phyloP scores from a whole-genome alignment of 2,888 invertebrate species.

The Oligia latruncula region DNA sequence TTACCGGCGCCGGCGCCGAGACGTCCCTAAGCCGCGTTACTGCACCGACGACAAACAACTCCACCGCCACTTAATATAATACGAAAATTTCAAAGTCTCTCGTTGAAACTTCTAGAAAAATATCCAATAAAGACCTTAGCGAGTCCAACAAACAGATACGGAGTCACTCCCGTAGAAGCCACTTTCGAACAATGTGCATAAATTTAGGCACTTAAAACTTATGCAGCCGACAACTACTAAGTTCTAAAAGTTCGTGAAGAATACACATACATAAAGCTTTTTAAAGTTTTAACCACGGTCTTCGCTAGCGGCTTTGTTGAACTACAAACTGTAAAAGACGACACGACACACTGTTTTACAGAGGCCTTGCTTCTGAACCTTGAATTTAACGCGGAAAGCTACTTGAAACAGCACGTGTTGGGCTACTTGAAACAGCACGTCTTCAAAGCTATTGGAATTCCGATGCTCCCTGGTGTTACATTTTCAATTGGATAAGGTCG shows the following conservation, averaged over 20 bases:
- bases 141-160: constrained; percentile 52
- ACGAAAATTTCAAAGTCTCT: constrained; percentile 29
- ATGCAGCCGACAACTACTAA: constrained; percentile 48
- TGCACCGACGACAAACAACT: constrained; percentile 30
- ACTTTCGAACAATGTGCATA: constrained; percentile 70
- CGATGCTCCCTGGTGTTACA: constrained; percentile 1
- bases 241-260: constrained; percentile 58
- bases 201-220: constrained; percentile 69
- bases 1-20: constrained; percentile 30
- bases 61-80: constrained; percentile 21
- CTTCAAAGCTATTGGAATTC: constrained; percentile 34
- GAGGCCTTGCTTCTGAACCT: constrained; percentile 28
- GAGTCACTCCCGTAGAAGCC: constrained; percentile 48
- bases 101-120: constrained; percentile 40
- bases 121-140: constrained; percentile 39
- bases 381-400: constrained; percentile 27
- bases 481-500: constrained; percentile 34
- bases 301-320: constrained; percentile 41
- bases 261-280: constrained; percentile 64
- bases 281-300: constrained; percentile 61
- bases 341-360: constrained; percentile 29
- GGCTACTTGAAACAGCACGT: constrained; percentile 37
- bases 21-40: constrained; percentile 41
- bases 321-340: constrained; percentile 36
- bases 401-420: constrained; percentile 39